phyloP scores from a whole-genome alignment of 30 jellyfish, hydroid and myxozoan species.

The Cassiopea xamachana region DNA sequence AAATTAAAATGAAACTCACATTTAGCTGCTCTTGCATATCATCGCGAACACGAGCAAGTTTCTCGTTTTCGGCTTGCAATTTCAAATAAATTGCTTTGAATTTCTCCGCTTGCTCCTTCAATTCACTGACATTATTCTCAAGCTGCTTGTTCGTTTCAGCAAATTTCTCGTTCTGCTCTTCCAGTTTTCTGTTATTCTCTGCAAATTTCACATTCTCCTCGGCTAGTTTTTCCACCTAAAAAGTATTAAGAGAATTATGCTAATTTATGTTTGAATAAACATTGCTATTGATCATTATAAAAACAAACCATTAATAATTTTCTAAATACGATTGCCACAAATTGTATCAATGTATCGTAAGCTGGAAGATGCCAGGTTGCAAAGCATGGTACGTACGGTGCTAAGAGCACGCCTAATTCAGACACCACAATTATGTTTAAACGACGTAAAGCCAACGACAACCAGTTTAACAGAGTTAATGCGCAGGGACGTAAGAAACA shows the following conservation, averaged over 20 bases:
- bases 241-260: background rate
- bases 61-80: constrained; percentile 87
- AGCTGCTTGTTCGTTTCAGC: constrained; percentile 82
- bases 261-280: background rate
- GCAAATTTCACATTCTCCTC: constrained; percentile 88
- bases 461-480: too few species aligned
- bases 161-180: constrained; percentile 82
- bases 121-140: constrained; percentile 76
- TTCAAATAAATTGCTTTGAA: constrained; percentile 85
- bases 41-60: constrained; percentile 88
- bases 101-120: constrained; percentile 89
- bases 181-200: constrained; percentile 79
- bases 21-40: constrained; percentile 91
- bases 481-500: too few species aligned
- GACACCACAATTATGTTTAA: too few species aligned
- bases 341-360: too few species aligned
- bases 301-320: too few species aligned
- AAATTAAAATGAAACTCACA: constrained; percentile 21
- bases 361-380: too few species aligned
- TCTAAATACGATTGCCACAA: too few species aligned
- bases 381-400: too few species aligned
- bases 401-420: too few species aligned
- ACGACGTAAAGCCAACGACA: too few species aligned
- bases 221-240: constrained; percentile 78
- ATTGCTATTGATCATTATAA: background rate